phyloP scores from a whole-genome alignment of 1,140 invertebrate genomes.

The Dreissena polymorpha region DNA sequence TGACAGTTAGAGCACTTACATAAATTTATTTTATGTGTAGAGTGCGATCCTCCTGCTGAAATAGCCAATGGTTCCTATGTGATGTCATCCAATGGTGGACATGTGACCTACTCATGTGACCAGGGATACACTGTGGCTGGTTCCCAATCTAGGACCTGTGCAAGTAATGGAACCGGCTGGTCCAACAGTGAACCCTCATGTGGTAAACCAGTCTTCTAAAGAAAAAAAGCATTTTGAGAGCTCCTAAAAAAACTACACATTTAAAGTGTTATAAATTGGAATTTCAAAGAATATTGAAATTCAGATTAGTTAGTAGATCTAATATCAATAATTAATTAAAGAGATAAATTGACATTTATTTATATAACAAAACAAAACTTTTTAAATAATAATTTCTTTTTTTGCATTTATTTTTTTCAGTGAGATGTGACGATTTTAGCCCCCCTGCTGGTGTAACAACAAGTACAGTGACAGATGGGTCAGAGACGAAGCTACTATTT shows the following conservation, averaged over 20 bases:
- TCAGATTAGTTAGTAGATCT: no score
- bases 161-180: conserved; percentile 36
- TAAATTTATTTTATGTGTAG: background rate
- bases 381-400: no score
- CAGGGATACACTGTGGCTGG: conserved; percentile 26
- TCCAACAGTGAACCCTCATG: conserved; percentile 29
- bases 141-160: background rate
- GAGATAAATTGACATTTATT: background rate
- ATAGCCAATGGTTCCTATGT: conserved; percentile 14
- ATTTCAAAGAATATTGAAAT: no score
- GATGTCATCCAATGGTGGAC: background rate
- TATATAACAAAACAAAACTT: no score
- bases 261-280: background rate
- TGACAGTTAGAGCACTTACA: no score
- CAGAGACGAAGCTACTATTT: background rate
- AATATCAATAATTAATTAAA: background rate
- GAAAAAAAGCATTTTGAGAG: background rate
- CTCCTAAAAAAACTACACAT: no score
- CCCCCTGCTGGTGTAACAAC: conserved; percentile 10
- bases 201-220: conserved; percentile 23
- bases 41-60: background rate
- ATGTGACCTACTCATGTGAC: conserved; percentile 35
- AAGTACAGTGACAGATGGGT: conserved; percentile 2
- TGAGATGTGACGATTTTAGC: no score
- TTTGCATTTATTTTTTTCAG: no score